phyloP scores from a whole-genome alignment of 1,140 invertebrate genomes.

The Cyrtorhinus lividipennis region DNA sequence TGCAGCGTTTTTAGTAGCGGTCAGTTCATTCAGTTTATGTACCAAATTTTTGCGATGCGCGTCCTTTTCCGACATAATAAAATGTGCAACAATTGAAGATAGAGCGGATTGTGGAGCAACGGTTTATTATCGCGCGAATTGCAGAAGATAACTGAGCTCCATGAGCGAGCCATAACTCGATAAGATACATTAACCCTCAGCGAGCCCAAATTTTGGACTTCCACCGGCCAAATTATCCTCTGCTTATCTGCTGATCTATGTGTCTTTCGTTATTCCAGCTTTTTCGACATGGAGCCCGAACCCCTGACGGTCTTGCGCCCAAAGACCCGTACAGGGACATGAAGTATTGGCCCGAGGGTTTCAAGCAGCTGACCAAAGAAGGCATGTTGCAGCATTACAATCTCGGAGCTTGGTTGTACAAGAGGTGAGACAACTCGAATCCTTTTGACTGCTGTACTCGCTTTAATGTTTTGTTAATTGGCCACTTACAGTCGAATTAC shows the following conservation, averaged over 20 bases:
- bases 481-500: too few species aligned
- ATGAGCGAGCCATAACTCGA: too few species aligned
- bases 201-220: neutral
- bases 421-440: slow-evolving; percentile 37
- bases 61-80: too few species aligned
- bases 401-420: slow-evolving; percentile 48
- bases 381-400: slow-evolving; percentile 46
- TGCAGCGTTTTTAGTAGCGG: too few species aligned
- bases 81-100: too few species aligned
- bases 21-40: too few species aligned
- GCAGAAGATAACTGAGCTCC: too few species aligned
- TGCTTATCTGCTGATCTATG: too few species aligned
- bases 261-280: slow-evolving; percentile 37
- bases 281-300: slow-evolving; percentile 71
- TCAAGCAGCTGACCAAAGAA: slow-evolving; percentile 66
- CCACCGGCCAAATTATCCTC: neutral
- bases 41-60: too few species aligned
- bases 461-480: neutral
- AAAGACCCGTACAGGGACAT: slow-evolving; percentile 57
- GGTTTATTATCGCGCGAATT: too few species aligned
- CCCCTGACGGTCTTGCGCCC: slow-evolving; percentile 55
- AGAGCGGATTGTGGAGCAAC: too few species aligned
- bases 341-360: slow-evolving; percentile 56
- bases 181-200: too few species aligned
- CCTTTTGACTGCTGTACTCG: neutral